Evolutionary conservation across 2,888 invertebrate genomes (phyloP), one percentile per base, ranked within the genome.

Genomic region (Hypolimnas misippus): DNA sequence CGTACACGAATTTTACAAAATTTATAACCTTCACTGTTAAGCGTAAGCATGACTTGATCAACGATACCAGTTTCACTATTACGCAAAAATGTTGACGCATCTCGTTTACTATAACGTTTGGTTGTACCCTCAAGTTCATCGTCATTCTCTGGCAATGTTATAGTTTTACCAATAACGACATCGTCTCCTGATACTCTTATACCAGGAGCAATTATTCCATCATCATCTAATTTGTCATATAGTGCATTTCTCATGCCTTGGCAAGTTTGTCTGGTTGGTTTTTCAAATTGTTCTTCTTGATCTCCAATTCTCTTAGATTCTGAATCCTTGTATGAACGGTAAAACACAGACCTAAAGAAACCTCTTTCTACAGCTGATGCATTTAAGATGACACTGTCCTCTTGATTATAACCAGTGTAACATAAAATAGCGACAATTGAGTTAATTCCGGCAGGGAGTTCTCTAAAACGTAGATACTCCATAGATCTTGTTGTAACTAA

Each of bases 11-110:
- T 99, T 92, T 99, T 99, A 81, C 98, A 98, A 89, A 99, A 99
- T 87, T 99, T 99, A 89, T 99, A 98, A 14, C 99, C 99, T 82
- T 99, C 99, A 63, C 97, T 96, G 84, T 99, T 99, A 46, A 99
- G 92, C 0, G 99, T 99, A 69, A 99, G 92, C 99, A 99, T 99
- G 3, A 99, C 99, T 93, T 99, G 99, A 90, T 99, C 99, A 31
- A 99, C 98, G 78, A 99, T 99, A 75, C 99, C 99, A 70, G 99
- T 99, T 94, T 99, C 99, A 79, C 98, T 98, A 87, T 99, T 98
- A 80, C 99, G 95, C 78, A 99, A 93, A 86, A 99, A 99, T n/a
- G 99, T 99, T 21, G 98, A 98, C 2, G 98, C 97, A 88, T 99
- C 99, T 83, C 99, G 93, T 87, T 99, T 99, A 5, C 96, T 95